These are phyloP conservation scores for Branchipolynoe longqiensis DNA, from an alignment of 2,888 invertebrate species.

Conservation along the genomic window DNA sequence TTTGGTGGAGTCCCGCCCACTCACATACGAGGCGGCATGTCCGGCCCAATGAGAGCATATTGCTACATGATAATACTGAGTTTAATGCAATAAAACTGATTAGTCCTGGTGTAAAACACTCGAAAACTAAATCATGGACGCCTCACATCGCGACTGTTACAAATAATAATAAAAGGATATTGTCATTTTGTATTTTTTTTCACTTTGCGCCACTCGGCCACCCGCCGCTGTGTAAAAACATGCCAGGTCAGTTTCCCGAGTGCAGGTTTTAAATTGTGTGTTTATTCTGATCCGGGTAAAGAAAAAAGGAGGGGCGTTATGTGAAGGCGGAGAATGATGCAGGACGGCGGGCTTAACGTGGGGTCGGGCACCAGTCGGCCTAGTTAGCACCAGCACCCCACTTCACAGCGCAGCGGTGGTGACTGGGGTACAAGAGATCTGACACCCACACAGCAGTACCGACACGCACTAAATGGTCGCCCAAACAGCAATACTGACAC, in stretches of 20 bases:
- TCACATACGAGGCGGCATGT: too few relatives aligned
- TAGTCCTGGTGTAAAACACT: too few relatives aligned
- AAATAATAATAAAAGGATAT: slow-evolving; percentile 10
- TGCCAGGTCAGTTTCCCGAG: slow-evolving; percentile 8
- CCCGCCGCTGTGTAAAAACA: slow-evolving; percentile 4
- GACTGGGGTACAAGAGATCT: not conserved
- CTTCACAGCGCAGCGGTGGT: not conserved
- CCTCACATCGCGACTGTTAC: slow-evolving; percentile 11
- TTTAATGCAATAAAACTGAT: too few relatives aligned
- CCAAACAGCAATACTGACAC: too few relatives aligned
- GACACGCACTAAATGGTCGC: too few relatives aligned
- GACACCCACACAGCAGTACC: not conserved
- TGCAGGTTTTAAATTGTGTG: slow-evolving; percentile 23
- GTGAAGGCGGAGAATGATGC: not conserved
- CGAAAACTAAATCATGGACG: slow-evolving; percentile 17
- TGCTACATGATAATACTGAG: too few relatives aligned
- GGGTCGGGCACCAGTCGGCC: not conserved
- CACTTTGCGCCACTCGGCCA: not conserved
- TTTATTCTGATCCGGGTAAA: slow-evolving; percentile 15
- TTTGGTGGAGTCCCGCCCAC: too few relatives aligned
- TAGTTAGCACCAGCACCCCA: slow-evolving; percentile 29
- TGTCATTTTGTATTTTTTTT: slow-evolving; percentile 36
- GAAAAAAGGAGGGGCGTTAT: not conserved
- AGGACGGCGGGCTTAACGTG: not conserved
- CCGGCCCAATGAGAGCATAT: too few relatives aligned